Percentiles rank a stretch among this genome's conserved stretches.
Evolutionary conservation across 2,797 vertebrate genomes (phyloP).

Genomic region (Enoplosus armatus): DNA sequence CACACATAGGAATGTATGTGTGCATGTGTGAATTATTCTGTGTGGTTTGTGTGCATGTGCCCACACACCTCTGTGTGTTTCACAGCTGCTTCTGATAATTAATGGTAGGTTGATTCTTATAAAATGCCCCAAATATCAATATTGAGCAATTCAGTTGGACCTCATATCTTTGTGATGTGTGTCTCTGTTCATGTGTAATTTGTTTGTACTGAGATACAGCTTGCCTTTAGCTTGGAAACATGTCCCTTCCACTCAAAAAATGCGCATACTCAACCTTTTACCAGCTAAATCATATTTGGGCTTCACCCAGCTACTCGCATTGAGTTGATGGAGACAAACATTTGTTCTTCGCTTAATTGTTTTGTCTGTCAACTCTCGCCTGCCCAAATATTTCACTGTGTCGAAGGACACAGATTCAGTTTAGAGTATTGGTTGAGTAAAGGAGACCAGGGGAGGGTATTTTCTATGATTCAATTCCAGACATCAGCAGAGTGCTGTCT

Average conservation of each 20-base stretch:
- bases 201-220: constrained; percentile 8
- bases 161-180: background rate
- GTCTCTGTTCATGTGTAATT: constrained; percentile 1
- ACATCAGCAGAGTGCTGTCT: constrained; percentile 53
- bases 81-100: constrained; percentile 58
- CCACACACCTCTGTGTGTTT: constrained; percentile 36
- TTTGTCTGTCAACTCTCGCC: constrained; percentile 22
- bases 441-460: constrained; percentile 27
- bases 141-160: constrained; percentile 4
- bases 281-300: constrained; percentile 9
- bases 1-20: constrained; percentile 46
- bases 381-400: constrained; percentile 11
- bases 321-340: constrained; percentile 1
- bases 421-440: constrained; percentile 5
- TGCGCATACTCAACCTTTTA: constrained; percentile 3
- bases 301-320: background rate
- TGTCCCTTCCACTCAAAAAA: constrained; percentile 5
- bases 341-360: constrained; percentile 3
- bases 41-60: constrained; percentile 13
- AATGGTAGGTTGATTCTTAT: constrained; percentile 16
- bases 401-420: constrained; percentile 11
- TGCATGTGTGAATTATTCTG: constrained; percentile 25
- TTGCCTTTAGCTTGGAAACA: constrained; percentile 1
- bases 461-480: constrained; percentile 58
- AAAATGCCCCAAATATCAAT: constrained; percentile 21